phyloP scores from a whole-genome alignment of 1,140 invertebrate genomes.

The Arctopsyche grandis region DNA sequence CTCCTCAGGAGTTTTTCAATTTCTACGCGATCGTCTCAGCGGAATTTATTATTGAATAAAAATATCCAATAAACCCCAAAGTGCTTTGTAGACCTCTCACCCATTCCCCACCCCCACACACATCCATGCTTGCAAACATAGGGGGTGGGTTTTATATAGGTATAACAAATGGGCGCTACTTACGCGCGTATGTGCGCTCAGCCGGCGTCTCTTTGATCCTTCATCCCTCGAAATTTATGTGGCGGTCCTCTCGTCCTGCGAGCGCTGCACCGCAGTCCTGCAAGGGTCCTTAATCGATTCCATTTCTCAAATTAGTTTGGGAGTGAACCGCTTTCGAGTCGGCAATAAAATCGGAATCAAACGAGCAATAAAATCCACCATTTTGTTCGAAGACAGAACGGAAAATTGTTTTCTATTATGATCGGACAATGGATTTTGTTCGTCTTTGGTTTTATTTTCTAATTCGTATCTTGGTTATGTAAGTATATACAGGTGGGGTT shows the following conservation, averaged over 20 bases:
- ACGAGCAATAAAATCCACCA: slow-evolving; percentile 25
- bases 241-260: slow-evolving; percentile 38
- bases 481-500: background rate
- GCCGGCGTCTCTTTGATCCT: slow-evolving; percentile 52
- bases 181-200: slow-evolving; percentile 33
- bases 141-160: background rate
- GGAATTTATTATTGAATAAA: slow-evolving; percentile 40
- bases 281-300: slow-evolving; percentile 50
- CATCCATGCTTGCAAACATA: background rate
- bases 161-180: background rate
- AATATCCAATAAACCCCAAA: slow-evolving; percentile 36
- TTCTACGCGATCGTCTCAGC: slow-evolving; percentile 25
- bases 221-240: slow-evolving; percentile 54
- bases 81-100: slow-evolving; percentile 10
- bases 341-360: slow-evolving; percentile 34
- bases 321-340: slow-evolving; percentile 19
- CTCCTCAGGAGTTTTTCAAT: slow-evolving; percentile 24
- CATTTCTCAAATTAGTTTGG: slow-evolving; percentile 55
- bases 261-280: slow-evolving; percentile 35
- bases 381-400: background rate
- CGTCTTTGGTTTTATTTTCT: no score
- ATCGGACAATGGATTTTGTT: background rate
- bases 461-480: no score
- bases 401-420: background rate
- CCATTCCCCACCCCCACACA: background rate